Base-by-base conservation (phyloP, 2,797 vertebrate genomes). In the Silurus aristotelis region DNA sequence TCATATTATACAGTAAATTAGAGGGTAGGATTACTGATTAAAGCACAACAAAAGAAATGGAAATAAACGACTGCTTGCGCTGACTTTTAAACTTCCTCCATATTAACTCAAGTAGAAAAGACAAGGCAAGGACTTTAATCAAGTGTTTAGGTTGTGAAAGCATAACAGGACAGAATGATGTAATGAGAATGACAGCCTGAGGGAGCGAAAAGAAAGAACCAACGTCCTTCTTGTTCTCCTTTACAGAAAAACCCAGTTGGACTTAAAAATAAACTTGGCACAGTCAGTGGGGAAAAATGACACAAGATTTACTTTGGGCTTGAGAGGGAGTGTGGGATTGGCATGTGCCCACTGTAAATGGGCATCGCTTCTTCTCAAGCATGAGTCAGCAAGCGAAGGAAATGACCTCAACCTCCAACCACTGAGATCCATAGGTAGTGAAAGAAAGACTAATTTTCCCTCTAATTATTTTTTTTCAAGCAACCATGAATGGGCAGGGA, bases 181-280 rank as follows among this genome's bases (percentile, higher is more conserved):
- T 82, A 71, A 86, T 86, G 88, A 89, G 87, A 90, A 90, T 90
- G 90, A n/a, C 22, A 87, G 88, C 89, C 84, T 84, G 86, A 84
- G 84, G 79, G 80, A 48, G 63, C 58, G 86, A 86, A 86, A 84
- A 20, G 31, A 52, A 19, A 76, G 5, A 6, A 22, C 31, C 8
- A 83, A 25, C 64, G 71, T 80, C 79, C 43, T 83, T 68, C 66
- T 46, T 43, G 14, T 56, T 85, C 43, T 71, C 88, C 85, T 90
- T 92, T 89, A 91, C 89, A 48, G 82, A 92, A 88, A 86, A 88
- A 86, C 86, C 84, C 84, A 85, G 89, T 90, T 92, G 89, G 90
- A 93, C 88, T 77, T 84, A 92, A 93, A 94, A 93, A 90, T 93
- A 92, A 92, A 91, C 88, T 86, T 89, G 75, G 87, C 55, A 10